These are phyloP conservation scores for Mormyrus hasselquistii DNA, from an alignment of 2,797 vertebrate genomes.

Conservation along the genomic window DNA sequence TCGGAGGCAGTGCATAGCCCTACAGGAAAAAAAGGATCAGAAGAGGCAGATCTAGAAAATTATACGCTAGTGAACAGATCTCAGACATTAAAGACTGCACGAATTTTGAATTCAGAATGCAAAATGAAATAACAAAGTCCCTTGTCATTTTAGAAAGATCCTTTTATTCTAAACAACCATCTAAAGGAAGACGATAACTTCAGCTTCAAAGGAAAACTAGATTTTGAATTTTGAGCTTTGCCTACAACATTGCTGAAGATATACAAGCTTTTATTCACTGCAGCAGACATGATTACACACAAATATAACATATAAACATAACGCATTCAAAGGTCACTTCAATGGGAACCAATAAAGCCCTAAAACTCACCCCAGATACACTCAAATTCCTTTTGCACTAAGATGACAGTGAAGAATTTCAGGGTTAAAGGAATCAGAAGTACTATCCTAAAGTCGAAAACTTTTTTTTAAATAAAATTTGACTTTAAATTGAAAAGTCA, in stretches of 20 bases:
- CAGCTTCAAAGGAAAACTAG: background rate
- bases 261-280: background rate
- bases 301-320: background rate
- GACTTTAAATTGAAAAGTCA: too few relatives aligned
- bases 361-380: background rate
- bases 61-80: background rate
- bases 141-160: background rate
- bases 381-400: background rate
- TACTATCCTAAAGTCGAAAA: background rate
- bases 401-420: background rate
- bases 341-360: background rate
- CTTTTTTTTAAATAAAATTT: background rate
- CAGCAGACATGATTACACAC: background rate
- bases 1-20: background rate
- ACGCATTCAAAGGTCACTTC: background rate
- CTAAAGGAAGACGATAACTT: background rate
- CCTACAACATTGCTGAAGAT: background rate
- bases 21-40: background rate
- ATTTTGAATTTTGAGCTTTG: background rate
- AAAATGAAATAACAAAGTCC: background rate
- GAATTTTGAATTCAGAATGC: background rate
- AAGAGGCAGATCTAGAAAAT: background rate
- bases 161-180: background rate
- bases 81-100: background rate
- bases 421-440: background rate